Base-by-base conservation (phyloP, 2,797 vertebrate genomes). In the Poliocrania exsul region DNA sequence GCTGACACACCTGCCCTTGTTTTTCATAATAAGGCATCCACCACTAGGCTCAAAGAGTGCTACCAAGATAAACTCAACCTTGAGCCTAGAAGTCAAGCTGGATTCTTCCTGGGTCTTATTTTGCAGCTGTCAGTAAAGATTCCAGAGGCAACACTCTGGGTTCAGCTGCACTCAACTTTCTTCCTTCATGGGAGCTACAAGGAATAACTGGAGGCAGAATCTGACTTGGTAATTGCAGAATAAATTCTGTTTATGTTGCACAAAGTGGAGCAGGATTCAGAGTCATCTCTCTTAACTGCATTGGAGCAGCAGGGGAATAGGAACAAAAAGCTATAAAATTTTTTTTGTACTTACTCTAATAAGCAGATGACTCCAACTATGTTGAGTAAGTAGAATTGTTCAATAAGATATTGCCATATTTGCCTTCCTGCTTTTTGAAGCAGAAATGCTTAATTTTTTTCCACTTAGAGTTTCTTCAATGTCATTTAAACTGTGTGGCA, bases 241-340 rank as follows among this genome's bases (percentile, higher is more conserved):
- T 96, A 95, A 95, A 95, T 95, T 95, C 86, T 87, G 71, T 95
- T 95, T 94, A 92, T 91, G 78, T 31, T 93, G 60, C 64, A 77
- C 74, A 87, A 93, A 94, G 87, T 74, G 60, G 61, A 94, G 61
- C 49, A 82, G 31, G n/a, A 82, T 89, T 88, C 88, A 82, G 38
- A 67, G 20, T 47, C 0, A 0, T 92, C 72, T 95, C 71, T 89
- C 50, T 70, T 87, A 95, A 93, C 86, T 80, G 74, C 71, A 85
- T 18, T 89, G 86, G 71, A 93, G 54, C 88, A 96, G 93, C 64
- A 65, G 96, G 78, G 70, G 89, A 93, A 82, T 56, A 85, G 88
- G 67, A 95, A 92, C 33, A 85, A 87, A 93, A 91, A 77, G 29
- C 46, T 77, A 73, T 90, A 46, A 65, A 44, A 61, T 6, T 28